Evolutionary conservation across 2,113 vertebrate species (phyloP), one percentile per base, ranked within the genome.

Genomic region (Tragelaphus scriptus): DNA sequence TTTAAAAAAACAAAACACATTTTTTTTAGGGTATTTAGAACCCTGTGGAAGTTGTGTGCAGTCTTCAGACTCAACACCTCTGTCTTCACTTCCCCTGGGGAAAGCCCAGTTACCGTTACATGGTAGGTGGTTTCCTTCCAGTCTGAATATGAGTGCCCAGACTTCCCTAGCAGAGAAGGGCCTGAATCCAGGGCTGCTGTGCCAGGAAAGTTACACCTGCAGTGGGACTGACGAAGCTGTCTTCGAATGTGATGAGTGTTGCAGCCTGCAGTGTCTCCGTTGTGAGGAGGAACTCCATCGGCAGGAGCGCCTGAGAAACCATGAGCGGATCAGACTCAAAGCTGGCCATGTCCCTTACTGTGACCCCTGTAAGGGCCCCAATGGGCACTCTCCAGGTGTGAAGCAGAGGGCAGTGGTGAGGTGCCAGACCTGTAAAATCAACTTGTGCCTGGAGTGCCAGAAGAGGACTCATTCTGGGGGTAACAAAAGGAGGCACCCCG

Each of bases 141-240:
- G 6, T 44, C 80, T 81, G 44, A 99, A 98, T 71, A 99, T 99
- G 99, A 99, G 99, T 32, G 99, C 99, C 51, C 99, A 99, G 94
- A 98, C 99, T 14, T 90, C 91, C 84, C 98, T 98, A 85, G 99
- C 99, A 92, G 99, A 99, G 98, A 99, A 99, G 84, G 99, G 98
- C n/a, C 98, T 99, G 96, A 99, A 98, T 97, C 98, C 99, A 0
- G 97, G 97, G 2, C 98, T 99, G 4, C 97, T 99, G 85, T 99
- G 99, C 98, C 99, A 99, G 98, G 99, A 99, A 97, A 99, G 99
- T 97, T 99, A 99, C 19, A 99, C 99, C 58, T 99, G 99, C 68
- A 99, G 99, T 5, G 99, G 99, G 28, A 99, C 99, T 0, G 99
- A 99, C 2, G 99, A 99, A 97, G 99, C 99, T 6, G 94, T 99